These are phyloP conservation scores for Sitobion miscanthi DNA, from an alignment of 1,140 invertebrate genomes.

Conservation along the genomic window DNA sequence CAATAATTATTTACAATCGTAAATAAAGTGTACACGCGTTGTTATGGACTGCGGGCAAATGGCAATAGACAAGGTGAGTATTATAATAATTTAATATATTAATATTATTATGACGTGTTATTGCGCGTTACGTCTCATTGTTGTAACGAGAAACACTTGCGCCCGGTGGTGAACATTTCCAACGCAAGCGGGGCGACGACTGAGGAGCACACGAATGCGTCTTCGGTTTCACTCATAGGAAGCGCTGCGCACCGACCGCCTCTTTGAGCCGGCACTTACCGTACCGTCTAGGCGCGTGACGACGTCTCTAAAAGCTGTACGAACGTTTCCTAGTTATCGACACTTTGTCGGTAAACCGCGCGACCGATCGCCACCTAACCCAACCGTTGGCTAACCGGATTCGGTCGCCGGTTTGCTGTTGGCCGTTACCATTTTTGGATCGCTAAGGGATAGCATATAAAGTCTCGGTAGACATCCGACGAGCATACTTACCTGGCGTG, in stretches of 20 bases:
- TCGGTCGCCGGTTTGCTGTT: neutral
- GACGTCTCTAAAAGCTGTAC: neutral
- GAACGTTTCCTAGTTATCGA: neutral
- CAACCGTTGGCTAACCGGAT: neutral
- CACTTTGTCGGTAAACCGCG: neutral
- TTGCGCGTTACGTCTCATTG: neutral
- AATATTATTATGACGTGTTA: too few relatives aligned
- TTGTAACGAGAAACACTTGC: neutral
- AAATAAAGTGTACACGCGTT: too few relatives aligned
- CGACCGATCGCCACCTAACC: too few relatives aligned
- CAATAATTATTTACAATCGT: too few relatives aligned
- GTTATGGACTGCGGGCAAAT: too few relatives aligned
- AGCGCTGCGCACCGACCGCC: neutral
- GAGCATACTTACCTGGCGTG: slow-evolving; percentile 71
- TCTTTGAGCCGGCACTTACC: neutral
- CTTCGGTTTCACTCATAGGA: neutral
- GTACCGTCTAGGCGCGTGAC: neutral
- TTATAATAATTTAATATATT: too few relatives aligned
- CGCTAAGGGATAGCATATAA: neutral
- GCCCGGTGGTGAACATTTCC: neutral
- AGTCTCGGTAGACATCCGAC: rapidly evolving
- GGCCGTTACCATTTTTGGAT: neutral
- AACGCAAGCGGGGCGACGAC: neutral
- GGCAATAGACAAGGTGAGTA: too few relatives aligned
- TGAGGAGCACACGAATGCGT: neutral